Base-by-base conservation (phyloP, 2,888 invertebrate species). In the Glyphotaelius pellucidus region DNA sequence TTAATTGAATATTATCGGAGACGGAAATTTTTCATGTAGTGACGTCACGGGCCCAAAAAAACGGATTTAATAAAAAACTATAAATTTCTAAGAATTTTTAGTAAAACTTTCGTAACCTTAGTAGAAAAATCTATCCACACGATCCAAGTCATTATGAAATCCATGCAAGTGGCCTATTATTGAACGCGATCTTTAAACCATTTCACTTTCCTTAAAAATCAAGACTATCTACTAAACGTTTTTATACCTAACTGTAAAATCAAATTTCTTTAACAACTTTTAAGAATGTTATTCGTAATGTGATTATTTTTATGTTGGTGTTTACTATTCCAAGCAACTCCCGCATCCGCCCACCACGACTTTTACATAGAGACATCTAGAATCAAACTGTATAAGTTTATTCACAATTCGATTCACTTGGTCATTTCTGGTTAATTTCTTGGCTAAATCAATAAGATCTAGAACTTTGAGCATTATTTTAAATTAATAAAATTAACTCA, bases 281-380 rank as follows among this genome's bases (percentile, higher is more conserved):
- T 19, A 15, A 47, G 9, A 2, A 47, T 2, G 14, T 52, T 52
- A 5, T 19, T 19, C 19, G 19, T 19, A 52, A 19, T 47, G 15
- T 52, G 52, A 52, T 52, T 67, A 25, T 67, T 67, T 67, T 25
- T 19, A n/a, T 67, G 25, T 67, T 67, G 7, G 5, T 67, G 25
- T 67, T 67, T 67, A 7, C 67, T 67, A 9, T 25, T 25, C 67
- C n/a, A n/a, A 67, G 67, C 9, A 67, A 67, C n/a, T 67, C 67
- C 25, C 67, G 25, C 25, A 9, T n/a, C n/a, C n/a, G 67, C 67
- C 25, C 25, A 67, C 67, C 7, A 25, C n/a, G 11, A 35, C 31
- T 31, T 83, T 83, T 35, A 11, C 15, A 35, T 11, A 83, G 83
- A 83, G 83, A 83, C 83, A 83, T 83, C 83, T 83, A 32, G 7